phyloP scores from a whole-genome alignment of 2,113 vertebrate species.

The Siniperca chuatsi region DNA sequence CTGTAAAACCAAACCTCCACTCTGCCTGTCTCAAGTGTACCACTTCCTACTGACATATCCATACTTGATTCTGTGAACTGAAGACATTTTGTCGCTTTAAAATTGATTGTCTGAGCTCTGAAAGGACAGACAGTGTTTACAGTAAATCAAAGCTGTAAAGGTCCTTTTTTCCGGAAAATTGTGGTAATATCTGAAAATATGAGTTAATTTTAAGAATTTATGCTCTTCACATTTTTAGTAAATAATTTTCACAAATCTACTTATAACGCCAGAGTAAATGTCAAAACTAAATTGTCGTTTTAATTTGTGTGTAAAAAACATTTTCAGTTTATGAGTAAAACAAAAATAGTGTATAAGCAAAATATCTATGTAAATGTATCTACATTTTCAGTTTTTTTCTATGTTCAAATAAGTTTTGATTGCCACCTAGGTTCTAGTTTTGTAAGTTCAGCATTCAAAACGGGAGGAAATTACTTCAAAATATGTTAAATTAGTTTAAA shows the following conservation, averaged over 20 bases:
- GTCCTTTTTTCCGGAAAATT: neutral
- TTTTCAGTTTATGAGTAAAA: neutral
- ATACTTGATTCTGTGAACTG: conserved; percentile 30
- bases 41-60: conserved; percentile 39
- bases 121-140: neutral
- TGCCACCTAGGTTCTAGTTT: neutral
- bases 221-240: neutral
- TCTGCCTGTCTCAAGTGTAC: conserved; percentile 25
- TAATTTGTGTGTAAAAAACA: neutral
- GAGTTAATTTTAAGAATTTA: neutral
- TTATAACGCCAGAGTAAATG: neutral
- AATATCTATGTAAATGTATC: neutral
- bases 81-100: conserved; percentile 29
- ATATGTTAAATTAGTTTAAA: neutral
- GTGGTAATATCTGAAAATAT: neutral
- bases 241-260: neutral
- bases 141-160: conserved; percentile 16
- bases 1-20: conserved; percentile 54
- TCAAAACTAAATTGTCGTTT: conserved; percentile 1
- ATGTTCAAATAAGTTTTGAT: neutral
- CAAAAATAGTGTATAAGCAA: neutral
- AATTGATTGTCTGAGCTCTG: conserved; percentile 37
- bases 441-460: neutral
- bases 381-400: neutral
- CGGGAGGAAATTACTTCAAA: neutral